Base-by-base conservation (phyloP, 2,797 vertebrate genomes). In the Podarcis lilfordi region DNA sequence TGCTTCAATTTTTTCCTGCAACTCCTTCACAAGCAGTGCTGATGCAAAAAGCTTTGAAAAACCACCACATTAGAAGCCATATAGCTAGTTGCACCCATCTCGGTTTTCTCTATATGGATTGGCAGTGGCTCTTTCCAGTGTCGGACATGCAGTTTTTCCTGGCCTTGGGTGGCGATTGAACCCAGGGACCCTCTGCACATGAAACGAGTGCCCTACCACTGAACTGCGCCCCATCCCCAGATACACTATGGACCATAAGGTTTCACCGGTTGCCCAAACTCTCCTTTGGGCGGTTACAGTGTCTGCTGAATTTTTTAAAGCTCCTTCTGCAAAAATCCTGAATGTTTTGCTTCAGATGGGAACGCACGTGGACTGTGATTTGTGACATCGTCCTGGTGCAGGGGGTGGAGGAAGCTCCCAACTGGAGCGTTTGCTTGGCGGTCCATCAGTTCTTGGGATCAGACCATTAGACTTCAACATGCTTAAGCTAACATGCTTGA, bases 401-500 rank as follows among this genome's bases (percentile, higher is more conserved):
- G 55, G 3, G 35, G 75, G 15, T 23, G 17, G 45, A 69, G 74
- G 61, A n/a, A 13, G 55, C 25, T 72, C 10, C 32, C 64, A 23
- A 25, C 27, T 27, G 13, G 69, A 82, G 29, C 32, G 11, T 80
- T 83, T 84, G 11, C 43, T 84, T 71, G 75, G 66, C 55, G 59
- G 66, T 43, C 50, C 66, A 78, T 85, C 27, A 37, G 23, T 81
- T 43, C 78, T 80, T 50, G 64, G 17, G 83, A 74, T 45, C 69
- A 79, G 74, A 29, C 68, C 79, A 71, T 81, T 85, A 78, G 74
- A 84, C 79, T 86, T 89, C 59, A 40, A 43, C 29, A 23, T 82
- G 55, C 80, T 87, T 75, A 82, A 87, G 35, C 79, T 66, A 86
- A 86, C 84, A 89, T 86, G 88, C 79, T 85, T 86, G 79, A 82